Conservation (phyloP, 2,888 invertebrate genomes). For the Agonopterix alstromeriana region DNA sequence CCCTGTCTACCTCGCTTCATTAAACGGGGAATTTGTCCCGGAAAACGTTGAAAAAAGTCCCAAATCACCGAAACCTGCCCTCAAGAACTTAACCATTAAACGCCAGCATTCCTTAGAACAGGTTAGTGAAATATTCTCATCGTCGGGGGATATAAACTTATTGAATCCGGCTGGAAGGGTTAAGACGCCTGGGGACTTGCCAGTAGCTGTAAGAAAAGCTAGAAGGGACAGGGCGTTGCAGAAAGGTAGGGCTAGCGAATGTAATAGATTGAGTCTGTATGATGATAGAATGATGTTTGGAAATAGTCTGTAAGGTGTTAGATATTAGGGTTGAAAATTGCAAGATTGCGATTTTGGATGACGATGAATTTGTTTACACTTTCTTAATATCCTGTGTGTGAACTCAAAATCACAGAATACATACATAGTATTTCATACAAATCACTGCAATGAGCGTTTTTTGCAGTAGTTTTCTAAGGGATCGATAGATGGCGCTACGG, state of each 20-base stretch:
- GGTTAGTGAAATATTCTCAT: constrained; percentile 85
- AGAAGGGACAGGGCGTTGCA: constrained; percentile 78
- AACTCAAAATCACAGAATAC: too few species aligned
- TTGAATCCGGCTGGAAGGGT: constrained; percentile 86
- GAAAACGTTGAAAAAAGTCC: constrained; percentile 51
- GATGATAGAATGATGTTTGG: constrained; percentile 92
- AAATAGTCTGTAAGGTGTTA: constrained; percentile 52
- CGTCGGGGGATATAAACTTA: constrained; percentile 79
- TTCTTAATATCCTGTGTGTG: too few species aligned
- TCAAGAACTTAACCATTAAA: constrained; percentile 52
- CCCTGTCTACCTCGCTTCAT: constrained; percentile 59
- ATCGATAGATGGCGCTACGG: too few species aligned
- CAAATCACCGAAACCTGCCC: constrained; percentile 41
- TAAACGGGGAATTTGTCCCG: constrained; percentile 52
- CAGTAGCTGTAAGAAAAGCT: constrained; percentile 84
- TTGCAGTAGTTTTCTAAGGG: too few species aligned
- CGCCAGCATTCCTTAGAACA: constrained; percentile 85
- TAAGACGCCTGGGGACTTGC: constrained; percentile 89
- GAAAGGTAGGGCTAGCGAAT: constrained; percentile 59
- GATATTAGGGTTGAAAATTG: background rate
- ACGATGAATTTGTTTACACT: too few species aligned
- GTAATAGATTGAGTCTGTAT: constrained; percentile 88
- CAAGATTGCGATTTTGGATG: too few species aligned
- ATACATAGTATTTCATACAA: too few species aligned
- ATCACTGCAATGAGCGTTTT: too few species aligned